phyloP scores from a whole-genome alignment of 2,113 vertebrate species.

The Oreocharis arfaki region DNA sequence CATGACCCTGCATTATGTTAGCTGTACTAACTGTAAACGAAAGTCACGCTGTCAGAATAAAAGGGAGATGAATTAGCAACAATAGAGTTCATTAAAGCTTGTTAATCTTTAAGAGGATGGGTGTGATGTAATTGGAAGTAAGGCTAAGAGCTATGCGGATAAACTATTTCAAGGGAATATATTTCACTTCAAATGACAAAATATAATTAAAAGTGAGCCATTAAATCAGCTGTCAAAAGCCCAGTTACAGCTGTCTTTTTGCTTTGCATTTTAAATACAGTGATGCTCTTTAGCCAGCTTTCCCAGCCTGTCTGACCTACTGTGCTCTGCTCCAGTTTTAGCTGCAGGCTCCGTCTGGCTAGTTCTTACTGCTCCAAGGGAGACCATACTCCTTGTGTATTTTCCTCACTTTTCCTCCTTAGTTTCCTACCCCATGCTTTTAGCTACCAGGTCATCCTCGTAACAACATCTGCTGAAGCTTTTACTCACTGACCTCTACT shows the following conservation, averaged over 20 bases:
- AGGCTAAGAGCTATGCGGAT: neutral
- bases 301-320: neutral
- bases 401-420: neutral
- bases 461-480: neutral
- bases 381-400: neutral
- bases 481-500: neutral
- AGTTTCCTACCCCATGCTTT: neutral
- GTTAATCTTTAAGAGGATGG: conserved; percentile 40
- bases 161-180: conserved; percentile 49
- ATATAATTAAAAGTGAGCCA: conserved; percentile 58
- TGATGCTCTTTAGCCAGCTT: neutral
- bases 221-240: conserved; percentile 60
- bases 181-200: conserved; percentile 65
- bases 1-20: neutral
- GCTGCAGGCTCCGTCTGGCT: neutral
- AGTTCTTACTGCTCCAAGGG: neutral
- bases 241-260: neutral
- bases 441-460: neutral
- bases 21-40: conserved; percentile 47
- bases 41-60: conserved; percentile 56
- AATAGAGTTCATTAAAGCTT: conserved; percentile 17
- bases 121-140: neutral
- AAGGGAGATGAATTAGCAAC: conserved; percentile 37
- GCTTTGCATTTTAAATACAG: neutral
- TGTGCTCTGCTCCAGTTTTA: neutral